Conservation (phyloP, 2,113 vertebrate genomes). For the Rhinolophus ferrumequinum region DNA sequence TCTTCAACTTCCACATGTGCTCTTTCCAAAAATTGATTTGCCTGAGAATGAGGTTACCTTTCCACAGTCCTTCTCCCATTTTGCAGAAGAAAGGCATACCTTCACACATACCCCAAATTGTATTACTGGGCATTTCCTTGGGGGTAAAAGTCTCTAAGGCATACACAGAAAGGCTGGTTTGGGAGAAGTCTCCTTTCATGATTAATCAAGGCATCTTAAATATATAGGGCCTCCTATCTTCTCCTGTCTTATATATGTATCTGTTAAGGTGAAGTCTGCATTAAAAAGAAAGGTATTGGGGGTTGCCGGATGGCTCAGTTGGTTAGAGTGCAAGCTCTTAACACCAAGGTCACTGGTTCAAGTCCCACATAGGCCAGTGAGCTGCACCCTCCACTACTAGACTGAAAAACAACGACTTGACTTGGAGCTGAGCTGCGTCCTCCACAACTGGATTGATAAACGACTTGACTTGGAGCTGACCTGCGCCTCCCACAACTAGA, state of each 20-base stretch:
- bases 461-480: too few relatives aligned
- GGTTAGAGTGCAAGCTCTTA: too few relatives aligned
- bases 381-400: too few relatives aligned
- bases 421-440: too few relatives aligned
- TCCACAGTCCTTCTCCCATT: background rate
- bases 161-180: background rate
- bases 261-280: background rate
- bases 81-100: background rate
- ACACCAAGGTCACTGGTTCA: too few relatives aligned
- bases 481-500: too few relatives aligned
- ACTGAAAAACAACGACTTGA: too few relatives aligned
- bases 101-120: background rate
- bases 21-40: background rate
- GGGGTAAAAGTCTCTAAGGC: background rate
- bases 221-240: background rate
- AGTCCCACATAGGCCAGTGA: too few relatives aligned
- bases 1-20: background rate
- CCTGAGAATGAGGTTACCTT: background rate
- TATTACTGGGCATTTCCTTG: background rate
- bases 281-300: background rate
- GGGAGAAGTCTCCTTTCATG: background rate
- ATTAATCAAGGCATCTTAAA: background rate
- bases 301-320: too few relatives aligned
- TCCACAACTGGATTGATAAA: too few relatives aligned
- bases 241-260: background rate